Percentiles rank a stretch among this genome's conserved stretches.
Conservation (phyloP, 2,113 vertebrate genomes). For the Cololabis saira region DNA sequence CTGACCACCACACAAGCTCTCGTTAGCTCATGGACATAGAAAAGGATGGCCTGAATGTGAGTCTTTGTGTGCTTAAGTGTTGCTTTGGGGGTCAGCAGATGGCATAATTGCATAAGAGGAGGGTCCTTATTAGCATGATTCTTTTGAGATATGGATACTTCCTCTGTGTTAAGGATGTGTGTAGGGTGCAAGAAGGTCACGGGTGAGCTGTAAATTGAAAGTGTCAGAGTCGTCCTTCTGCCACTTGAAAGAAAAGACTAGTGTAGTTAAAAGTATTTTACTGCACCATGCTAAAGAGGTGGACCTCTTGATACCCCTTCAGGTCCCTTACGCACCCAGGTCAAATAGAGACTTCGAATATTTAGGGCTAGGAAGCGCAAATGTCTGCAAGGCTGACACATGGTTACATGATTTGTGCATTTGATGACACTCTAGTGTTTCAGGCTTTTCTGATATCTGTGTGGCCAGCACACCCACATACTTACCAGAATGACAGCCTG, state of each 20-base stretch:
- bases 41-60: slow-evolving; percentile 19
- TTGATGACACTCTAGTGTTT: slow-evolving; percentile 23
- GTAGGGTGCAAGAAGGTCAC: slow-evolving; percentile 41
- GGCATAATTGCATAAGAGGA: slow-evolving; percentile 46
- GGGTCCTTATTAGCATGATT: slow-evolving; percentile 29
- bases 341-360: slow-evolving; percentile 24
- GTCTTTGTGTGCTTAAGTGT: slow-evolving; percentile 33
- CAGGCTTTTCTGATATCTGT: slow-evolving; percentile 9
- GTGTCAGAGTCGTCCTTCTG: slow-evolving; percentile 58
- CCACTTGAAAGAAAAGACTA: slow-evolving; percentile 49
- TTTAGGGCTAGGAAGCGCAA: slow-evolving; percentile 14
- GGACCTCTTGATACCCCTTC: slow-evolving; percentile 46
- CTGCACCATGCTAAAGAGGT: slow-evolving; percentile 43
- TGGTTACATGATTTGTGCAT: slow-evolving; percentile 41
- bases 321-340: slow-evolving; percentile 50
- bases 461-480: slow-evolving; percentile 15
- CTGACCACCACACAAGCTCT: slow-evolving; percentile 34
- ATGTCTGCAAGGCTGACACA: slow-evolving; percentile 24
- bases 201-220: slow-evolving; percentile 55
- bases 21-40: slow-evolving; percentile 12
- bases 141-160: slow-evolving; percentile 38
- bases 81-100: slow-evolving; percentile 49
- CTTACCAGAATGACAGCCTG: slow-evolving; percentile 26
- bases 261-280: slow-evolving; percentile 60
- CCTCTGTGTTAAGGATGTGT: slow-evolving; percentile 29